Base-by-base conservation (phyloP, 2,113 vertebrate genomes). In the Steatornis caripensis region DNA sequence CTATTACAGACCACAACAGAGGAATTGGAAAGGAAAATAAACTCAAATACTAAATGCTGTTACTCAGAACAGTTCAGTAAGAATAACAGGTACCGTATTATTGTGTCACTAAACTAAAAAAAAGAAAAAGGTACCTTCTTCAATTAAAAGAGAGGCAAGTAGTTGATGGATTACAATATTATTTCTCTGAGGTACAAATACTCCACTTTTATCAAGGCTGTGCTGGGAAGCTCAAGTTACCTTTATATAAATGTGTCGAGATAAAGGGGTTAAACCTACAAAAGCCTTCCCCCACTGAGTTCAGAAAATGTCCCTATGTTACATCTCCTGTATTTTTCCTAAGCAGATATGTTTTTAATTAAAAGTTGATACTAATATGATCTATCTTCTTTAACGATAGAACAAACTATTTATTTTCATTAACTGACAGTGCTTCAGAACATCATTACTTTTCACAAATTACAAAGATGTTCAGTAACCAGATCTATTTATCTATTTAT, bases 401-500 rank as follows among this genome's bases (percentile, higher is more conserved):
- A 46, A 53, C 51, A 78, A 74, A 41, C 15, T 68, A 71, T 92
- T 94, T 87, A 71, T 90, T 96, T 96, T 92, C 86, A 92, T 95
- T 95, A 95, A 76, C 61, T 37, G 32, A 60, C 57, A 80, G 58
- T 45, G 32, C 57, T 87, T 91, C 53, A 75, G 69, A 96, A 72
- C 48, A 91, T 69, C 71, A 65, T 93, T 72, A 87, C 29, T 88
- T 84, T 66, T 30, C 53, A 72, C 37, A 95, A 93, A 86, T 96
- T 96, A 70, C 75, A 90, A 92, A 95, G 87, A 77, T 14, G 22
- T 82, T 97, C 91, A 77, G 64, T 60, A 77, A 91, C 92, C 75
- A 96, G 89, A 97, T 95, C 91, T 96, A 91, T 92, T 88, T 94
- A 74, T 81, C 90, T 93, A 62, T 87, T 95, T 92, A 92, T 75